Evolutionary conservation across 2,888 invertebrate genomes (phyloP).

Genomic region (Idaea aversata): DNA sequence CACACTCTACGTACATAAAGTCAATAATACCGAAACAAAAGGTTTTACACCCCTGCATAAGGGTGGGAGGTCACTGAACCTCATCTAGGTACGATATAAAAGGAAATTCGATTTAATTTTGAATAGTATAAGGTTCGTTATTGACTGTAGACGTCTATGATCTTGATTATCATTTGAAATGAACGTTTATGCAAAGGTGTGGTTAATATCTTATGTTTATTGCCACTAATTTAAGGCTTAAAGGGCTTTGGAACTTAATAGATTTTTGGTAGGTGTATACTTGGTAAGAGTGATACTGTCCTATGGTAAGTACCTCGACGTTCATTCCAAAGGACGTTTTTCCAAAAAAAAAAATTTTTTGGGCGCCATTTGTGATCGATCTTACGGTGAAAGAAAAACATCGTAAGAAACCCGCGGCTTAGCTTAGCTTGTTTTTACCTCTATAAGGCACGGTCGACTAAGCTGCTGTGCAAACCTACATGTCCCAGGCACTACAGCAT

Average conservation of each 20-base stretch:
- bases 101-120: conserved; percentile 22
- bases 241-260: neutral
- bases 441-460: too few relatives aligned
- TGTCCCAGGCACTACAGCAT: too few relatives aligned
- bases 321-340: too few relatives aligned
- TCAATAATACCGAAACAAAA: conserved; percentile 55
- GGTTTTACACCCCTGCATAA: conserved; percentile 47
- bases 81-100: conserved; percentile 15
- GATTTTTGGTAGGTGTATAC: neutral
- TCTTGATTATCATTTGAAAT: conserved; percentile 46
- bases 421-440: too few relatives aligned
- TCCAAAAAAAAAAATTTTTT: too few relatives aligned
- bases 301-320: too few relatives aligned
- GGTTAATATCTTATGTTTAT: conserved; percentile 45
- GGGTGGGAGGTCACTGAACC: conserved; percentile 51
- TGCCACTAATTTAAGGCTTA: conserved; percentile 7
- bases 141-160: conserved; percentile 7
- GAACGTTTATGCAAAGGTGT: conserved; percentile 38
- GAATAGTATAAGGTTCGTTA: conserved; percentile 11
- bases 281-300: neutral
- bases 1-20: conserved; percentile 43
- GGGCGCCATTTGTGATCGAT: too few relatives aligned
- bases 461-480: too few relatives aligned
- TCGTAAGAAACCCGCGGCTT: too few relatives aligned
- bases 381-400: too few relatives aligned